Percentiles rank a stretch among this genome's conserved stretches.
Evolutionary conservation across 2,888 invertebrate genomes (phyloP).

Genomic region (Hirtodrosophila trivittata): DNA sequence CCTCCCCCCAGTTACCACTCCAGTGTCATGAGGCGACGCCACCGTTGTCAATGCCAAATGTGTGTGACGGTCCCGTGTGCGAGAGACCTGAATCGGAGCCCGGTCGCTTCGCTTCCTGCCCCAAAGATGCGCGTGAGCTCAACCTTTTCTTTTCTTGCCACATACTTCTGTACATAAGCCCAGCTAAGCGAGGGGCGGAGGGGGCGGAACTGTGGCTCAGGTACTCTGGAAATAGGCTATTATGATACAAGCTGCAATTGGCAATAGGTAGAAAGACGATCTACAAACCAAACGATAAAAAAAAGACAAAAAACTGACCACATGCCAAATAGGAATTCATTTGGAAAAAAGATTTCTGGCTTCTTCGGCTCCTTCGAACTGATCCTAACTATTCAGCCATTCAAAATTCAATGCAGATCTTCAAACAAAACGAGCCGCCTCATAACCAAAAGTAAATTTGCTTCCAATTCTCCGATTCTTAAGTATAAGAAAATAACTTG

Average conservation of each 20-base stretch:
- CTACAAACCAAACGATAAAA: not conserved
- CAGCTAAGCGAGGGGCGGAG: not conserved
- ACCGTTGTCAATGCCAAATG: slow-evolving; percentile 73
- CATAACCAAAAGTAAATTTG: slow-evolving; percentile 5
- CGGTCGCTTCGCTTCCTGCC: slow-evolving; percentile 37
- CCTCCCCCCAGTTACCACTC: not conserved
- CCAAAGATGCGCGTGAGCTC: slow-evolving; percentile 33
- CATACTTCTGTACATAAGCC: not conserved
- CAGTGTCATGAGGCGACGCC: slow-evolving; percentile 35
- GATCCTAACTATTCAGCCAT: not conserved
- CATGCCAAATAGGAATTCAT: slow-evolving; percentile 18
- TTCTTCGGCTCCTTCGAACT: slow-evolving; percentile 9
- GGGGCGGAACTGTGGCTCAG: slow-evolving; percentile 13
- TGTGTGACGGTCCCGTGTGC: slow-evolving; percentile 49
- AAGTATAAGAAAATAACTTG: slow-evolving; percentile 18
- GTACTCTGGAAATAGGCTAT: slow-evolving; percentile 46
- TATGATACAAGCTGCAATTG: slow-evolving; percentile 17
- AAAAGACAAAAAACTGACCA: not conserved
- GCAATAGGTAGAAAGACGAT: slow-evolving; percentile 1
- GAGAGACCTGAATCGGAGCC: slow-evolving; percentile 29
- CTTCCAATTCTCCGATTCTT: slow-evolving; percentile 11
- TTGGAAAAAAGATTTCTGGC: slow-evolving; percentile 25
- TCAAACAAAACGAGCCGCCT: slow-evolving; percentile 22
- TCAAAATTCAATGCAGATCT: slow-evolving; percentile 4
- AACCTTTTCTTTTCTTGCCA: slow-evolving; percentile 30